A percentile compares a stretch with the other conserved stretches of the same genome.
These are phyloP conservation scores for Dipus sagitta DNA, from an alignment of 2,797 vertebrate species.

Conservation along the genomic window DNA sequence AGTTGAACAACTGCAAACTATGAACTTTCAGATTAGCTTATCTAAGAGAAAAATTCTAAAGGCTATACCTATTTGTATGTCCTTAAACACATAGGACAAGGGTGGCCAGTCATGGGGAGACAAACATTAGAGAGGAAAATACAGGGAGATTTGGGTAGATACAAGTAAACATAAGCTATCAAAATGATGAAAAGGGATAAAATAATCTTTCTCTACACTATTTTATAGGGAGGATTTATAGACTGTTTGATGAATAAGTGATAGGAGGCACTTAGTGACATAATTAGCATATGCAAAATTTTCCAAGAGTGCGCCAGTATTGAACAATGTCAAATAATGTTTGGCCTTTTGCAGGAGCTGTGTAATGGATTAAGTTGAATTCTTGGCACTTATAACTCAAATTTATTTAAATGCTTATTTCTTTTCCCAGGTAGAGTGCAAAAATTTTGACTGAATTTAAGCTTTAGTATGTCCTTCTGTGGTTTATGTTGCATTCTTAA, in stretches of 20 bases:
- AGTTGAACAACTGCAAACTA: not conserved
- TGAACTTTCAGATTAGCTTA: not conserved
- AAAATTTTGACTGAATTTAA: conserved; percentile 22
- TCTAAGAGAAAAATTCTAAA: not conserved
- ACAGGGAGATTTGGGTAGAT: not conserved
- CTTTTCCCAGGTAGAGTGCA: not conserved
- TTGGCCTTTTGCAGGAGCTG: not conserved
- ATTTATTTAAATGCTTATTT: conserved; percentile 46
- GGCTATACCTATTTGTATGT: not conserved
- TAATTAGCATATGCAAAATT: not conserved
- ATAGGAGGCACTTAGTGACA: not conserved
- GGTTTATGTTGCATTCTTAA: conserved; percentile 1
- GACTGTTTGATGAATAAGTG: not conserved
- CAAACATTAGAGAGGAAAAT: not conserved
- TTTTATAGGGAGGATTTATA: not conserved
- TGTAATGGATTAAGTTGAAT: not conserved
- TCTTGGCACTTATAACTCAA: not conserved
- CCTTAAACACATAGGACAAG: not conserved
- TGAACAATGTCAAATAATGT: not conserved
- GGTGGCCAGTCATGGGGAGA: not conserved
- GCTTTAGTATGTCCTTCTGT: conserved; percentile 39
- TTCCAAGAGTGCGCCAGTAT: not conserved
- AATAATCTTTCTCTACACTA: not conserved
- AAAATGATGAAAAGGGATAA: not conserved
- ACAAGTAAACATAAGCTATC: not conserved